A percentile compares a stretch with the other conserved stretches of the same genome.
These are phyloP conservation scores for Mycetomoellerius zeteki DNA, from an alignment of 1,140 invertebrate genomes.

Conservation along the genomic window DNA sequence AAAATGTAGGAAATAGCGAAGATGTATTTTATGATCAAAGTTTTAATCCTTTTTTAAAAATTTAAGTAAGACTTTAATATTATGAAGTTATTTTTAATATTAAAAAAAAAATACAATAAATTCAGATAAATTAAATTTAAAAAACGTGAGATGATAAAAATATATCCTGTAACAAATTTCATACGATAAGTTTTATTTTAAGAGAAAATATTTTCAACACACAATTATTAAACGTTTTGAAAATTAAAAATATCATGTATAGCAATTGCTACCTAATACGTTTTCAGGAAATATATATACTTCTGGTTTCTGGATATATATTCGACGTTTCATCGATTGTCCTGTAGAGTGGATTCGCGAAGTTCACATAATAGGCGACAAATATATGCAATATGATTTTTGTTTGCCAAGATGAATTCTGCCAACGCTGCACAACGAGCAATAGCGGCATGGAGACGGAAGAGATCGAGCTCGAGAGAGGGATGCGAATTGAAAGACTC, in stretches of 20 bases:
- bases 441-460: conserved; percentile 36
- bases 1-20: background rate
- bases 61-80: background rate
- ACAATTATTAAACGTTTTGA: background rate
- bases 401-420: conserved; percentile 72
- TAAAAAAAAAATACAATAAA: background rate
- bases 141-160: background rate
- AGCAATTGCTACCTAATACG: background rate
- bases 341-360: background rate
- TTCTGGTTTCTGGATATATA: background rate
- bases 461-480: conserved; percentile 54
- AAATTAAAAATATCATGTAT: background rate
- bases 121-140: background rate
- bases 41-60: background rate
- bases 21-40: background rate
- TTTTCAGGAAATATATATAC: background rate
- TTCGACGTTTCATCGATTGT: conserved; percentile 33
- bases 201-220: conserved; percentile 1
- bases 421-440: conserved; percentile 55
- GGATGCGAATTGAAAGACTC: conserved; percentile 66
- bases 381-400: conserved; percentile 69
- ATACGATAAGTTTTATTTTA: background rate
- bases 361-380: conserved; percentile 62
- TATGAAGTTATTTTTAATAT: background rate
- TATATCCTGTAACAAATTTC: background rate